These are phyloP conservation scores for Chlamydotis undulata DNA, from an alignment of 2,113 vertebrate species.

Conservation along the genomic window DNA sequence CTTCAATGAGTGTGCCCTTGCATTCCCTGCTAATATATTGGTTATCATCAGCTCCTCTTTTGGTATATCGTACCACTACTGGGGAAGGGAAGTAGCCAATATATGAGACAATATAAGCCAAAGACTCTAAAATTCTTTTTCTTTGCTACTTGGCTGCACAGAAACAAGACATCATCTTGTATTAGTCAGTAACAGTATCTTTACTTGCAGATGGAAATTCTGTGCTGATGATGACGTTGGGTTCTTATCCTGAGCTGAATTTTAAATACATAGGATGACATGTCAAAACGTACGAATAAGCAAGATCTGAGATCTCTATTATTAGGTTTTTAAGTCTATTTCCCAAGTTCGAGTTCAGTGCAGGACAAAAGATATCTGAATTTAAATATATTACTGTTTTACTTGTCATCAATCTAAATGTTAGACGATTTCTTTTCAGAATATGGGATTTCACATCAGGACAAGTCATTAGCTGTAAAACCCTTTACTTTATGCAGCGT, in stretches of 20 bases:
- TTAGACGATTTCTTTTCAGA: background rate
- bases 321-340: background rate
- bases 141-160: background rate
- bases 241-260: background rate
- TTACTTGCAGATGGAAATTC: background rate
- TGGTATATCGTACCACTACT: background rate
- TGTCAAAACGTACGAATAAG: slow-evolving; percentile 3
- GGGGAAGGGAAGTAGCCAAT: background rate
- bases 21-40: background rate
- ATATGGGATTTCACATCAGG: background rate
- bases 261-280: background rate
- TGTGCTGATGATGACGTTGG: background rate
- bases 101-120: background rate
- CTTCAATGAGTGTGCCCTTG: background rate
- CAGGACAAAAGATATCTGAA: background rate
- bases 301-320: background rate
- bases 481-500: slow-evolving; percentile 21
- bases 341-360: background rate
- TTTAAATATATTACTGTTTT: slow-evolving; percentile 9
- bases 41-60: background rate
- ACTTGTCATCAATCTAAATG: background rate
- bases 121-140: background rate
- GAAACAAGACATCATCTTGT: background rate
- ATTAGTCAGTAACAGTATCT: background rate
- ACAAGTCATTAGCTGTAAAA: slow-evolving; percentile 29